Percentiles rank a stretch among this genome's conserved stretches.
Evolutionary conservation across 2,888 invertebrate genomes (phyloP).

Genomic region (Endomychus coccineus): DNA sequence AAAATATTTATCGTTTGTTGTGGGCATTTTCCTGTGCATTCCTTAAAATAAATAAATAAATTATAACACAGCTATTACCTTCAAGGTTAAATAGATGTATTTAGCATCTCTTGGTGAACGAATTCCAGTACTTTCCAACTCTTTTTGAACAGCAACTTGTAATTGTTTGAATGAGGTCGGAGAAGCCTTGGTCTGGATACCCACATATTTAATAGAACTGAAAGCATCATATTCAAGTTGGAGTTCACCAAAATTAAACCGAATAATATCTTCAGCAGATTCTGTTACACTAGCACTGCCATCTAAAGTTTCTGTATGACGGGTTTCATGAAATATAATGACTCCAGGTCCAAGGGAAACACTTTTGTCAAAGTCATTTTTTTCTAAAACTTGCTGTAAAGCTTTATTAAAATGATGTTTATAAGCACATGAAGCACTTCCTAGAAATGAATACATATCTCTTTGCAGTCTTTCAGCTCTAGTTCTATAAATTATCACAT

Average conservation of each 20-base stretch:
- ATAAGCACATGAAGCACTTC: constrained; percentile 68
- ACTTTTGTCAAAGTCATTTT: constrained; percentile 24
- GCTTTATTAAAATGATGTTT: constrained; percentile 63
- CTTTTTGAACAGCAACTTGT: constrained; percentile 50
- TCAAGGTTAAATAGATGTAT: constrained; percentile 60
- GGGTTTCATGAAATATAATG: constrained; percentile 73
- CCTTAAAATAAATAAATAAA: constrained; percentile 1
- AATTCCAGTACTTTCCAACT: constrained; percentile 62
- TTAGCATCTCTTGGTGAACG: constrained; percentile 60
- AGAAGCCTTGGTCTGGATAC: constrained; percentile 49
- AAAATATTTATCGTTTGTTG: too few species aligned
- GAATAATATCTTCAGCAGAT: constrained; percentile 56
- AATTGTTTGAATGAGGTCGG: constrained; percentile 57
- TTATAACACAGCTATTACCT: constrained; percentile 41
- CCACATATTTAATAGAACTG: constrained; percentile 61
- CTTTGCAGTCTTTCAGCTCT: constrained; percentile 65
- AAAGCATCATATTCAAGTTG: constrained; percentile 62
- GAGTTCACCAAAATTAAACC: constrained; percentile 55
- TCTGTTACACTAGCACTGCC: constrained; percentile 50
- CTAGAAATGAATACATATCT: constrained; percentile 71
- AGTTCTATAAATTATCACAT: constrained; percentile 70
- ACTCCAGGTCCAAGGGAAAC: constrained; percentile 58
- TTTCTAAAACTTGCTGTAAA: constrained; percentile 36
- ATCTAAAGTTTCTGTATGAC: constrained; percentile 59
- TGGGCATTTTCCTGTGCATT: neutral